Percentiles rank a stretch among this genome's conserved stretches.
Conservation (phyloP, 1,140 invertebrate genomes). For the Adelges cooleyi region DNA sequence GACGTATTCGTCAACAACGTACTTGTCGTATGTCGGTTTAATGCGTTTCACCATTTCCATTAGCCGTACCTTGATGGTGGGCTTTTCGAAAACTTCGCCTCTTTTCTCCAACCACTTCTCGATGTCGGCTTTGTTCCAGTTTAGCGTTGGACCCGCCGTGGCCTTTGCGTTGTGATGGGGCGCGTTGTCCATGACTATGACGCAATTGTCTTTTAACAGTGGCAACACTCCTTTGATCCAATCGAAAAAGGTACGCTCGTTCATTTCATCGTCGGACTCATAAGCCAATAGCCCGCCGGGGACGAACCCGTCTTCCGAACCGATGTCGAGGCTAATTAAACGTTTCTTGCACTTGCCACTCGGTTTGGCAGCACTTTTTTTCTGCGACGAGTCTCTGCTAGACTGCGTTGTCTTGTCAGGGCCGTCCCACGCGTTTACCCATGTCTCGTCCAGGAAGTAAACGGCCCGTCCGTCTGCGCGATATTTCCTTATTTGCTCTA, state of each 20-base stretch:
- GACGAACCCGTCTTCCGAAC: neutral
- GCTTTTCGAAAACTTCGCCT: neutral
- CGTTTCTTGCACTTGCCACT: neutral
- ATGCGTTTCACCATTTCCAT: neutral
- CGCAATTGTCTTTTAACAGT: neutral
- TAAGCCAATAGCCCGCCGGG: neutral
- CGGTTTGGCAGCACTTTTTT: neutral
- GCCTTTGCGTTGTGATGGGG: neutral
- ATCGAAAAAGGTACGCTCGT: neutral
- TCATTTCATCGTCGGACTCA: neutral
- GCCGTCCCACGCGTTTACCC: neutral
- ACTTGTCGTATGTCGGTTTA: neutral
- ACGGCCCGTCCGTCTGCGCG: neutral
- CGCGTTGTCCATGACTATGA: neutral
- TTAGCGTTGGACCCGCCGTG: neutral
- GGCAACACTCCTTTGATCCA: neutral
- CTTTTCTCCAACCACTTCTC: neutral
- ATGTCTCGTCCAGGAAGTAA: conserved; percentile 1
- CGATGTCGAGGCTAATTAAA: conserved; percentile 1
- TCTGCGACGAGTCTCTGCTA: neutral
- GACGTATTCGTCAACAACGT: neutral
- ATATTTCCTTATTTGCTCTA: neutral
- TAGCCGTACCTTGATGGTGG: neutral
- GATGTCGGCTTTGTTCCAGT: neutral
- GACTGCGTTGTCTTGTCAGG: neutral